Evolutionary conservation across 2,888 invertebrate genomes (phyloP).

Genomic region (Erebia aethiops): DNA sequence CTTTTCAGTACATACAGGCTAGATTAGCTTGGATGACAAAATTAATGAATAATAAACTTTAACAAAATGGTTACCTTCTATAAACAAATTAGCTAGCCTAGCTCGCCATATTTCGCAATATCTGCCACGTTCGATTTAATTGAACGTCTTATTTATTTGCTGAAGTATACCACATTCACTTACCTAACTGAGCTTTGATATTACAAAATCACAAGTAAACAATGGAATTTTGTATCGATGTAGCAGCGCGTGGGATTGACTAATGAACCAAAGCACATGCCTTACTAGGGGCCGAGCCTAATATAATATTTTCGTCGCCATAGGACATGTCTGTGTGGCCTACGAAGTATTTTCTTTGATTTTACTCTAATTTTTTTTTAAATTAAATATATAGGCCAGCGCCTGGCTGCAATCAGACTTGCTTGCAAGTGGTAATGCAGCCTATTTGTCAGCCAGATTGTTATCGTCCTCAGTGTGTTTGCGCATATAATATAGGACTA

Average conservation of each 20-base stretch:
- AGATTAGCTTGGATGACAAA: neutral
- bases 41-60: neutral
- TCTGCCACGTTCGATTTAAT: slow-evolving; percentile 20
- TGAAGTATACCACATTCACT: slow-evolving; percentile 26
- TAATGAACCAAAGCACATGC: slow-evolving; percentile 54
- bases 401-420: too few relatives aligned
- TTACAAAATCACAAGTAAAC: slow-evolving; percentile 53
- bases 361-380: too few relatives aligned
- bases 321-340: slow-evolving; percentile 29
- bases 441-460: too few relatives aligned
- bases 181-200: slow-evolving; percentile 32
- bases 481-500: too few relatives aligned
- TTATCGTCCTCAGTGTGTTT: too few relatives aligned
- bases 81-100: neutral
- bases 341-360: slow-evolving; percentile 24
- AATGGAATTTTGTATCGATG: slow-evolving; percentile 57
- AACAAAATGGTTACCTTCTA: neutral
- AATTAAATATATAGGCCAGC: too few relatives aligned
- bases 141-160: slow-evolving; percentile 29
- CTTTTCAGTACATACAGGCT: neutral
- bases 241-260: slow-evolving; percentile 62
- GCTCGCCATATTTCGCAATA: slow-evolving; percentile 12
- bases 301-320: slow-evolving; percentile 34
- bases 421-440: too few relatives aligned
- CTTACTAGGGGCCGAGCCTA: slow-evolving; percentile 37